Base-by-base conservation (phyloP, 1,140 invertebrate genomes). In the Trichonephila clavipes region DNA sequence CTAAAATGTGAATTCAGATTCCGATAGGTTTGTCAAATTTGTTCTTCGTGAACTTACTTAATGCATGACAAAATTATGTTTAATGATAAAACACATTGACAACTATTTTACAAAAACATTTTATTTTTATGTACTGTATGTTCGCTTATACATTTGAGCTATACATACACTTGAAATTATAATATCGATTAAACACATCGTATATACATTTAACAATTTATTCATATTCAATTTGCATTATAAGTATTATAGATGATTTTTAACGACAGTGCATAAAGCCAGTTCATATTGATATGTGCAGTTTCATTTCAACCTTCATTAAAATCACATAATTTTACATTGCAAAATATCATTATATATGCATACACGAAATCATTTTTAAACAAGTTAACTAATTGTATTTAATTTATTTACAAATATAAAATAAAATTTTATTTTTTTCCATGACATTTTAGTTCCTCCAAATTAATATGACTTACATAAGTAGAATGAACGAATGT, bases 201-300 rank as follows among this genome's bases (percentile, higher is more conserved):
- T 40, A 34, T 77, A 77, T 34, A 77, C 28, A 18, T 5, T 77
- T 19, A 77, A 34, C 72, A 40, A 34, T 34, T 40, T 40, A 34
- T 40, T 34, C 72, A 34, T 3, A 34, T 77, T 77, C 72, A 34
- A 18, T 40, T 64, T 40, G 28, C 72, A 18, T 18, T 77, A 77
- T 18, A 77, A 77, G 34, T 40, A 77, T 40, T 28, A 40, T 77
- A 34, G 28, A 77, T 34, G 24, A 77, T 40, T 77, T 72, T 40
- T 77, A 34, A 18, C 72, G 34, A 40, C 28, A 77, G 28, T 77
- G 72, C 72, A 34, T 77, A 77, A 40, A 77, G 18, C 28, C 72
- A 77, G 34, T 77, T 40, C 7, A 77, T n/a, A n/a, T 34, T 77
- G 72, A 77, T 77, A 77, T 77, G 72, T 77, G 66, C 66, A 69